A percentile compares a stretch with the other conserved stretches of the same genome.
Evolutionary conservation across 1,140 invertebrate genomes (phyloP).

Genomic region (Chironomus striatipennis): DNA sequence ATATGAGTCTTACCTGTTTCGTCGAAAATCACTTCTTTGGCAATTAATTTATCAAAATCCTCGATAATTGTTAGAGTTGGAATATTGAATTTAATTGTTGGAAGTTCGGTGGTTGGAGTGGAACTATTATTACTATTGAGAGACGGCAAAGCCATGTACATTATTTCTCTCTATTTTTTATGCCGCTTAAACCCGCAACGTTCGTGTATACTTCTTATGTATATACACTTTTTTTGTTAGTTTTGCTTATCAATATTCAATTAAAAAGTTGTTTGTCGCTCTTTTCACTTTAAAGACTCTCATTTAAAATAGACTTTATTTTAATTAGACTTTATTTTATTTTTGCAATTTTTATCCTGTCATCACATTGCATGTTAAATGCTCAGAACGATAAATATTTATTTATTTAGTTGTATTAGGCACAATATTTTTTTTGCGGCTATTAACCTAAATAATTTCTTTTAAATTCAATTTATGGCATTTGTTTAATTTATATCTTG

Average conservation of each 20-base stretch:
- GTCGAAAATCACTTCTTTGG: conserved; percentile 39
- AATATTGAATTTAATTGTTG: conserved; percentile 17
- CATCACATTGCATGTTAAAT: background rate
- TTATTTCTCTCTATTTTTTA: conserved; percentile 3
- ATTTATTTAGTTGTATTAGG: background rate
- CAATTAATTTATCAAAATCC: conserved; percentile 41
- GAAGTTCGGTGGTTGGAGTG: background rate
- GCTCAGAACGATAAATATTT: background rate
- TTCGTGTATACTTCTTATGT: background rate
- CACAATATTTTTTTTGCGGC: background rate
- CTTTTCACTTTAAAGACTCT: background rate
- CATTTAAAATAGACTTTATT: background rate
- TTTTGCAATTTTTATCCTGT: background rate
- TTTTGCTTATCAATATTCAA: background rate
- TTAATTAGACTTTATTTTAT: background rate
- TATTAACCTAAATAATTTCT: background rate
- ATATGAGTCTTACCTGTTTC: conserved; percentile 28
- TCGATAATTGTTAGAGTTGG: conserved; percentile 33
- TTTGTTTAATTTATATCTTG: too few relatives aligned
- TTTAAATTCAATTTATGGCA: background rate
- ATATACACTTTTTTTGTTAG: background rate
- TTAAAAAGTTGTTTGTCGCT: background rate
- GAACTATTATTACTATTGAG: background rate
- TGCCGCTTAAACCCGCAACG: background rate
- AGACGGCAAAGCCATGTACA: conserved; percentile 17